Percentiles rank a stretch among this genome's conserved stretches.
phyloP scores from a whole-genome alignment of 2,113 vertebrate species.

The Alethe castanea region DNA sequence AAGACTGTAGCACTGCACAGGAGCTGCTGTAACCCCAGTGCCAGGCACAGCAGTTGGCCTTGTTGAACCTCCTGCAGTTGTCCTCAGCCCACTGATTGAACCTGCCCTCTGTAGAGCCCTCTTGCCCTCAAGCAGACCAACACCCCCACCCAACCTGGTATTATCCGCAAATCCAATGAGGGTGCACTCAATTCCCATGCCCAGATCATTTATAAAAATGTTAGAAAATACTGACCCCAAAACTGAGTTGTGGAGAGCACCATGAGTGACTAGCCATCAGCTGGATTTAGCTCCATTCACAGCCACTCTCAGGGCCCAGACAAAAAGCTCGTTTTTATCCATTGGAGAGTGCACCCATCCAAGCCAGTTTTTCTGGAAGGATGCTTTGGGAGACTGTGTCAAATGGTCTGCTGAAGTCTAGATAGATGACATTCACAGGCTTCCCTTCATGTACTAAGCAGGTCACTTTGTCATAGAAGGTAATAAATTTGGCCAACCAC shows the following conservation, averaged over 20 bases:
- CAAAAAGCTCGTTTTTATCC: neutral
- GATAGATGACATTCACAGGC: neutral
- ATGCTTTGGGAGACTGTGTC: neutral
- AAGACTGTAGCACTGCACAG: neutral
- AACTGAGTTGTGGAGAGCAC: neutral
- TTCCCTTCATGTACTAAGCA: neutral
- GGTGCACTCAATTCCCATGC: neutral
- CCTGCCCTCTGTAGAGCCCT: neutral
- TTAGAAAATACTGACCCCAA: neutral
- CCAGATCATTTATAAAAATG: neutral
- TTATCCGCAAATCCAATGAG: neutral
- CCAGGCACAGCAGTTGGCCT: too few relatives aligned
- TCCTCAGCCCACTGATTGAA: neutral
- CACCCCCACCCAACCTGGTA: too few relatives aligned
- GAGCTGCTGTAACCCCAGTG: neutral
- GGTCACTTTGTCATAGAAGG: neutral
- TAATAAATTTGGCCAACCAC: neutral
- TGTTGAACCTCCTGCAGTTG: neutral
- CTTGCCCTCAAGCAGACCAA: neutral
- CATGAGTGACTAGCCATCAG: neutral
- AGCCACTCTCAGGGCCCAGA: neutral
- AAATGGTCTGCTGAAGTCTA: neutral
- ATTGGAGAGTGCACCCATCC: neutral
- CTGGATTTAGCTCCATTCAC: neutral
- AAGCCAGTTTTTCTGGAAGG: neutral